Conservation (phyloP, 2,797 vertebrate genomes). For the Heteromormyrus szaboi region DNA sequence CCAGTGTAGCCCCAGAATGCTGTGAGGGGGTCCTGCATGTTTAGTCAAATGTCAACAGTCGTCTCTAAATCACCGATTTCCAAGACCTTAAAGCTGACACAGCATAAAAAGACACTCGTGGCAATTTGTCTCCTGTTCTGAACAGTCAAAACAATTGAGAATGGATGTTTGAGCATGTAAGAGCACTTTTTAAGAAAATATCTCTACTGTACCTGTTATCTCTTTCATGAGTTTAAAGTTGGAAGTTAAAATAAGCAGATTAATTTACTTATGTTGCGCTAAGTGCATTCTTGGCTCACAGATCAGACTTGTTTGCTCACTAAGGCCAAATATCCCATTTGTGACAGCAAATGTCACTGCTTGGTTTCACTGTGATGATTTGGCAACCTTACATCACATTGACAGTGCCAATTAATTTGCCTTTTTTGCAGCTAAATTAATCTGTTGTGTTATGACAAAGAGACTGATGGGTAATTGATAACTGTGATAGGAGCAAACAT, state of each 20-base stretch:
- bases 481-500: conserved; percentile 82
- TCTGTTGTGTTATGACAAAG: conserved; percentile 75
- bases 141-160: conserved; percentile 58
- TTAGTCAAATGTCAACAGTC: background rate
- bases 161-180: conserved; percentile 57
- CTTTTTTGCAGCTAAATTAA: conserved; percentile 69
- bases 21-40: background rate
- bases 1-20: background rate
- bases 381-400: conserved; percentile 69
- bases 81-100: background rate
- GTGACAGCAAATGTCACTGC: conserved; percentile 84
- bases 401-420: conserved; percentile 56
- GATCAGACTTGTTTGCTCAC: conserved; percentile 75
- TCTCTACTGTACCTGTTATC: conserved; percentile 62
- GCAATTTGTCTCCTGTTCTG: conserved; percentile 15
- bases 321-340: conserved; percentile 90
- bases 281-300: conserved; percentile 96
- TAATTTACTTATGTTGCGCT: conserved; percentile 84
- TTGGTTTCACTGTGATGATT: conserved; percentile 77
- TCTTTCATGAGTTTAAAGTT: conserved; percentile 66
- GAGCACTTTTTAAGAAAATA: conserved; percentile 54
- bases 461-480: conserved; percentile 79
- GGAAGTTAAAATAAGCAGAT: conserved; percentile 80
- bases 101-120: background rate
- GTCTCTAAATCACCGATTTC: background rate